Evolutionary conservation across 2,888 invertebrate species (phyloP).

Genomic region (Lepidonotus clava): DNA sequence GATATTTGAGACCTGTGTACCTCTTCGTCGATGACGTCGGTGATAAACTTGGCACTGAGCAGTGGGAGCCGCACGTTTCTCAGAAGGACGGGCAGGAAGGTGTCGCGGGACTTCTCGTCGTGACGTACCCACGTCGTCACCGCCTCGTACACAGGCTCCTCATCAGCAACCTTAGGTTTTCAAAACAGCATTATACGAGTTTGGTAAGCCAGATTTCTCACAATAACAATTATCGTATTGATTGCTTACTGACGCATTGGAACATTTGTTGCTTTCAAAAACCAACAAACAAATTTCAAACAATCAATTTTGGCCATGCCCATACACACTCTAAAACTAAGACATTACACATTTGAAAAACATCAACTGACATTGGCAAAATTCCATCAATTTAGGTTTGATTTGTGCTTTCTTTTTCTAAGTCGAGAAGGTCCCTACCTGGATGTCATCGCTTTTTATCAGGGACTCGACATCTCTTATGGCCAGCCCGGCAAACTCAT

Average conservation of each 20-base stretch:
- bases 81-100: constrained; percentile 72
- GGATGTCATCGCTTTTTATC: constrained; percentile 77
- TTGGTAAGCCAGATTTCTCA: too few species aligned
- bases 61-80: constrained; percentile 75
- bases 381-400: too few species aligned
- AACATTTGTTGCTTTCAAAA: too few species aligned
- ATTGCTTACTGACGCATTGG: too few species aligned
- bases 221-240: too few species aligned
- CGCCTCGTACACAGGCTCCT: constrained; percentile 79
- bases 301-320: neutral
- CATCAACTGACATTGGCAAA: too few species aligned
- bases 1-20: too few species aligned
- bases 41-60: constrained; percentile 76
- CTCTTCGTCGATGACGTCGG: constrained; percentile 78
- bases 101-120: constrained; percentile 66
- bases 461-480: constrained; percentile 74
- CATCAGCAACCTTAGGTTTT: constrained; percentile 76
- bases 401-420: too few species aligned
- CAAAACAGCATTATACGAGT: too few species aligned
- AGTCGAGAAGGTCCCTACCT: too few species aligned
- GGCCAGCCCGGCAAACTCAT: constrained; percentile 76
- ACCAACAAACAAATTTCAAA: neutral
- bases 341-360: too few species aligned
- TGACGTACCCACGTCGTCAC: constrained; percentile 77
- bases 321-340: too few species aligned